These are phyloP conservation scores for Shinisaurus crocodilurus DNA, from an alignment of 2,113 vertebrate genomes.

Conservation along the genomic window DNA sequence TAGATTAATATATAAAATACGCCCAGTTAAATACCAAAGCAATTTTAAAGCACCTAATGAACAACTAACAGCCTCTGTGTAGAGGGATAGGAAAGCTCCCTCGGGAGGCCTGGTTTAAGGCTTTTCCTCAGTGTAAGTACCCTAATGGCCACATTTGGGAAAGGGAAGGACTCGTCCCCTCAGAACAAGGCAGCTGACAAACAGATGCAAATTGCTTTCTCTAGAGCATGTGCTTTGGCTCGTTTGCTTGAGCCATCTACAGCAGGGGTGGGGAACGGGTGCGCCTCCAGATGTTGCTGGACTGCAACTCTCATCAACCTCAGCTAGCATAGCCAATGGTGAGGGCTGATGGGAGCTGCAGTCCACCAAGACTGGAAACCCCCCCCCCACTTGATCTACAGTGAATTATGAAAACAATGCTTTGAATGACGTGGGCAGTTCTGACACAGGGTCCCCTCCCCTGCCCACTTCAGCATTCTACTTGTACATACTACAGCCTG, in stretches of 20 bases:
- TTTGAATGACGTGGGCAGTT: neutral
- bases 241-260: neutral
- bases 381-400: neutral
- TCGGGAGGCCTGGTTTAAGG: neutral
- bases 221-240: neutral
- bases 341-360: too few species aligned
- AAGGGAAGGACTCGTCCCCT: neutral
- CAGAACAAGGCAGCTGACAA: neutral
- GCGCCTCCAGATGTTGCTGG: too few species aligned
- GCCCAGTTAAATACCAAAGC: neutral
- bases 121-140: neutral
- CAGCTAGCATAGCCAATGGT: too few species aligned
- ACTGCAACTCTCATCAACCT: too few species aligned
- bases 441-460: neutral
- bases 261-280: too few species aligned
- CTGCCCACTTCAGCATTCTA: neutral
- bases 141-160: neutral
- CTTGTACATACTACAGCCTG: neutral
- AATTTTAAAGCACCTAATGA: neutral
- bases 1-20: neutral
- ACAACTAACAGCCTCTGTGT: neutral
- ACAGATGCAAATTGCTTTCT: neutral
- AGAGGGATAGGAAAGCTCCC: neutral
- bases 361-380: too few species aligned
- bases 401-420: neutral